Percentiles rank a stretch among this genome's conserved stretches.
Conservation (phyloP, 2,797 vertebrate species). For the Paedocypris micromegethes region DNA sequence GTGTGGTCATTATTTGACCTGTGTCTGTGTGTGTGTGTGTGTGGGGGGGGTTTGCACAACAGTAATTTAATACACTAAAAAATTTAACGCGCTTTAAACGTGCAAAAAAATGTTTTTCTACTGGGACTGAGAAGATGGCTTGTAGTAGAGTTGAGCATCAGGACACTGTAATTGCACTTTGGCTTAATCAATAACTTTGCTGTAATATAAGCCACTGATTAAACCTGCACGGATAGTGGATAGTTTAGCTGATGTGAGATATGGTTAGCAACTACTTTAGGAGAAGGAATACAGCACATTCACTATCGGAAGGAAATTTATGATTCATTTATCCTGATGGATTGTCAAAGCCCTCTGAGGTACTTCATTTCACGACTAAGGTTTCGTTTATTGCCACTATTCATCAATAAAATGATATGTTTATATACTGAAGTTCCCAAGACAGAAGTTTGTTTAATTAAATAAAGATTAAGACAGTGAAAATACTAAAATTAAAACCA, state of each 20-base stretch:
- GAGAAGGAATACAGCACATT: not conserved
- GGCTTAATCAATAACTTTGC: conserved; percentile 30
- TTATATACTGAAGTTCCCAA: not conserved
- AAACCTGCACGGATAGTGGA: conserved; percentile 32
- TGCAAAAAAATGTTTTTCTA: conserved; percentile 2
- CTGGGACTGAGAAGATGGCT: conserved; percentile 1
- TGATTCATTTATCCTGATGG: conserved; percentile 1
- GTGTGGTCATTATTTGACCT: too few relatives aligned
- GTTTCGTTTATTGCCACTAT: not conserved
- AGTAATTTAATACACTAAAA: not conserved
- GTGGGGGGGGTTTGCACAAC: too few relatives aligned
- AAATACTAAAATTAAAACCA: too few relatives aligned
- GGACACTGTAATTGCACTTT: conserved; percentile 21
- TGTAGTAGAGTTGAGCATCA: conserved; percentile 9
- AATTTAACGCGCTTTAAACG: not conserved
- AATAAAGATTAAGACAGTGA: too few relatives aligned
- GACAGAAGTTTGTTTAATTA: not conserved
- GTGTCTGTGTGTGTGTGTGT: too few relatives aligned
- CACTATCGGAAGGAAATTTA: conserved; percentile 15
- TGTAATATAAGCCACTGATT: conserved; percentile 39
- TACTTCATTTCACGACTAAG: not conserved
- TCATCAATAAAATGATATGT: not conserved
- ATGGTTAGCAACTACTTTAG: not conserved
- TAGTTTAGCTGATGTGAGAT: conserved; percentile 21
- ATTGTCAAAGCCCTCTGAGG: not conserved